Evolutionary conservation across 2,797 vertebrate species (phyloP), one percentile per base, ranked within the genome.

Genomic region (Diplodus sargus): DNA sequence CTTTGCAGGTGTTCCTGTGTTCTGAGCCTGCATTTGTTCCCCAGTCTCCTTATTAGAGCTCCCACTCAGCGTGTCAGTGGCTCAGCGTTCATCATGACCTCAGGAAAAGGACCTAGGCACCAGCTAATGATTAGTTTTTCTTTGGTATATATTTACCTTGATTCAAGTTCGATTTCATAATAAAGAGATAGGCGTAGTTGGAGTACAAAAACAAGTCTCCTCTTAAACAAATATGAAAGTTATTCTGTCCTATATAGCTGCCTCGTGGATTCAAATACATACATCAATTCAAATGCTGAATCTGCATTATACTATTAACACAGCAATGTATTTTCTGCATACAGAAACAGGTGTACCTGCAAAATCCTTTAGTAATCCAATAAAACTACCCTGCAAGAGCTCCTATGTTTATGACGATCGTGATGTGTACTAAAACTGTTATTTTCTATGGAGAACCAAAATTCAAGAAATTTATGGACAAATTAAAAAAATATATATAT

Each of bases 31-130:
- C 28, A 6, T 25, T 16, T 49, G 18, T 30, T 71, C 72, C 66
- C 64, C 45, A 13, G 62, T 9, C 22, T 74, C 70, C 67, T 82
- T 76, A 88, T 87, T 83, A 80, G 34, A 1, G 1, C 51, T 67
- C 28, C 48, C 34, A 60, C 54, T 58, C 34, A 71, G n/a, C 52
- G 63, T 75, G 77, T 81, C 68, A 71, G 2, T 14, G 68, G n/a
- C 80, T 60, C 78, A 67, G 43, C 47, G 23, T 65, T 58, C 59
- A 77, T 70, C 70, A 23, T 58, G 63, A 86, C 82, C 76, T 16
- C n/a, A 72, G 64, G 59, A 47, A 39, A 57, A 59, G n/a, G 6
- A 47, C 51, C 70, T 42, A 63, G 59, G 43, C 47, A 15, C 4
- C 0, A 60, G 39, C 30, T 72, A 69, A 13, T 30, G 18, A n/a